These are phyloP conservation scores for Charaxes varanes DNA, from an alignment of 1,140 invertebrate genomes.

Conservation along the genomic window DNA sequence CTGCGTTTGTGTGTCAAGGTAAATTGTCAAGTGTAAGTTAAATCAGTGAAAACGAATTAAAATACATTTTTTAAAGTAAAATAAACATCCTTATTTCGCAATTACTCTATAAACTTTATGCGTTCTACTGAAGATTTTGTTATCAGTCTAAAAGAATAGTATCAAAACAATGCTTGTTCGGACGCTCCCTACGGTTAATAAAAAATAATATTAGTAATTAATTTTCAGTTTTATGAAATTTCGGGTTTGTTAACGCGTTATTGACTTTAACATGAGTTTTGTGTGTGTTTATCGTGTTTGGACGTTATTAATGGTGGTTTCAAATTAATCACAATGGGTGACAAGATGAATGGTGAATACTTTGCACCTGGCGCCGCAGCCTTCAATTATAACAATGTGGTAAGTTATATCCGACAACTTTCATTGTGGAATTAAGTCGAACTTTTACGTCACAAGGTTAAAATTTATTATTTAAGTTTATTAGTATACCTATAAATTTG, in stretches of 20 bases:
- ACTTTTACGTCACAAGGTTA: background rate
- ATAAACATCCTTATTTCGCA: too few species aligned
- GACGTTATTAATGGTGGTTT: conserved; percentile 33
- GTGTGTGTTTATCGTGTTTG: conserved; percentile 27
- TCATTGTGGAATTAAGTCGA: background rate
- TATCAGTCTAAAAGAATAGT: conserved; percentile 1
- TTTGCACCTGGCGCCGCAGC: conserved; percentile 47
- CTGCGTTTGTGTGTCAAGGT: conserved; percentile 44
- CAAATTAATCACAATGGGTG: conserved; percentile 39
- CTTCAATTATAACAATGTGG: conserved; percentile 68
- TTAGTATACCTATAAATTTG: too few species aligned
- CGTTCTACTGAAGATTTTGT: too few species aligned
- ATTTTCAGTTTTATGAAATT: conserved; percentile 7
- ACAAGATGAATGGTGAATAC: conserved; percentile 60
- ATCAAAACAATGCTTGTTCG: conserved; percentile 42
- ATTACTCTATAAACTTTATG: too few species aligned
- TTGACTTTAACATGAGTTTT: conserved; percentile 29
- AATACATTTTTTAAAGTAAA: too few species aligned
- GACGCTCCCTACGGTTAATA: conserved; percentile 44
- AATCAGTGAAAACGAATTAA: too few species aligned
- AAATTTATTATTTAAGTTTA: too few species aligned
- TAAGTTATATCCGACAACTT: conserved; percentile 29
- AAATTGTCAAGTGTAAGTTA: conserved; percentile 42
- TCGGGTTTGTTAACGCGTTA: conserved; percentile 18
- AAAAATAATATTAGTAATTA: conserved; percentile 13